Conservation (phyloP, 2,113 vertebrate genomes). For the Atrichornis clamosus region DNA sequence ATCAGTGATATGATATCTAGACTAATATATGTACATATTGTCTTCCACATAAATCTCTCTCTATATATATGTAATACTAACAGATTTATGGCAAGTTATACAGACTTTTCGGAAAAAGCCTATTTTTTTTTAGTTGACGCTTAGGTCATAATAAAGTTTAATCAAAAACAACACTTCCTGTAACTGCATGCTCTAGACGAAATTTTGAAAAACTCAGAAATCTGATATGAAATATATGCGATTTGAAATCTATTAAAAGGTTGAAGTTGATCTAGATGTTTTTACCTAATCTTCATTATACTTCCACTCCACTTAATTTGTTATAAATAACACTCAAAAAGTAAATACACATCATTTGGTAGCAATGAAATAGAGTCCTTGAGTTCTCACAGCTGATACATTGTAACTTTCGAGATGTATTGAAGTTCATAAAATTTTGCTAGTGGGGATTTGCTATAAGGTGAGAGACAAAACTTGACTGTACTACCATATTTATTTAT, state of each 20-base stretch:
- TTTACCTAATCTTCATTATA: background rate
- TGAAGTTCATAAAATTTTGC: background rate
- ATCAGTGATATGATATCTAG: background rate
- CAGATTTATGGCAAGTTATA: background rate
- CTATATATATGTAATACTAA: background rate
- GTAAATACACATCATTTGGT: background rate
- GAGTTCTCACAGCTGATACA: background rate
- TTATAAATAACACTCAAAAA: background rate
- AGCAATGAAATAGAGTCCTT: background rate
- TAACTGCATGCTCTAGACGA: background rate
- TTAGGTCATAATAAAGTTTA: background rate
- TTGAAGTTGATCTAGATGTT: background rate
- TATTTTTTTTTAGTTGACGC: background rate
- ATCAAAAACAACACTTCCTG: background rate
- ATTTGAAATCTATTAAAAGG: background rate
- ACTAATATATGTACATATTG: background rate
- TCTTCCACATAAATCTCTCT: background rate
- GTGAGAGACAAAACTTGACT: background rate
- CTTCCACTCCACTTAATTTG: background rate
- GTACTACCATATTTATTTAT: background rate
- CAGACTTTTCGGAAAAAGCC: background rate
- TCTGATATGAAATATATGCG: background rate
- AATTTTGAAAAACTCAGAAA: background rate
- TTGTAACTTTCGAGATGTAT: background rate
- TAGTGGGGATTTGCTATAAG: background rate